Evolutionary conservation across 1,140 invertebrate species (phyloP).

Genomic region (Archegozetes longisetosus): DNA sequence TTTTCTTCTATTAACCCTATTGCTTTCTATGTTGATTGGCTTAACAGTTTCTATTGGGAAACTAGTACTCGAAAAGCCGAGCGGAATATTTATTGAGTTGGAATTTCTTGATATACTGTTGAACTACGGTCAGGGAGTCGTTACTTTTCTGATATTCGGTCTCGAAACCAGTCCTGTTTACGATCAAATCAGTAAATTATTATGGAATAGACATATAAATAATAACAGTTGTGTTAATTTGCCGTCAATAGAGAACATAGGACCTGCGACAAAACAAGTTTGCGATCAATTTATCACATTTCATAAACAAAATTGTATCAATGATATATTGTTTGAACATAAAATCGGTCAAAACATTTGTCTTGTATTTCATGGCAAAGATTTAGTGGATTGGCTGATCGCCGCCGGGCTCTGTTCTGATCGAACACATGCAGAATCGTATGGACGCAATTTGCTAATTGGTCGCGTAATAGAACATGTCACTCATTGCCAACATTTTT

Average conservation of each 20-base stretch:
- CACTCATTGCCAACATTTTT: slow-evolving; percentile 59
- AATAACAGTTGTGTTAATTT: background rate
- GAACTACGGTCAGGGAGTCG: slow-evolving; percentile 70
- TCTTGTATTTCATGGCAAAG: slow-evolving; percentile 60
- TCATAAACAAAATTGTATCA: slow-evolving; percentile 59
- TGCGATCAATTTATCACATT: slow-evolving; percentile 76
- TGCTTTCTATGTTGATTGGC: slow-evolving; percentile 73
- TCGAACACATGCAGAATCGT: slow-evolving; percentile 54
- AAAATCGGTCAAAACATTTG: slow-evolving; percentile 42
- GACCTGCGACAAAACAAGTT: slow-evolving; percentile 55
- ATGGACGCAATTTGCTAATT: slow-evolving; percentile 63
- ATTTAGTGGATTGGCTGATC: slow-evolving; percentile 70
- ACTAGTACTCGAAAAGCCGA: slow-evolving; percentile 61
- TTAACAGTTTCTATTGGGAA: slow-evolving; percentile 70
- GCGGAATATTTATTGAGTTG: slow-evolving; percentile 75
- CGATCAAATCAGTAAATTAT: slow-evolving; percentile 40
- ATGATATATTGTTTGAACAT: slow-evolving; percentile 41
- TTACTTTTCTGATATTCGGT: slow-evolving; percentile 65
- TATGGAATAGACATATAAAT: slow-evolving; percentile 18
- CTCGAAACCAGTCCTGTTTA: slow-evolving; percentile 56
- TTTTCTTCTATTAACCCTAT: slow-evolving; percentile 59
- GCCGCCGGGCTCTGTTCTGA: slow-evolving; percentile 54
- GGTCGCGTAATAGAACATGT: slow-evolving; percentile 67
- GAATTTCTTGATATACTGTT: slow-evolving; percentile 74
- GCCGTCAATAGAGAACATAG: slow-evolving; percentile 52